Evolutionary conservation across 2,113 vertebrate genomes (phyloP), one percentile per base, ranked within the genome.

Genomic region (Tachycineta bicolor): DNA sequence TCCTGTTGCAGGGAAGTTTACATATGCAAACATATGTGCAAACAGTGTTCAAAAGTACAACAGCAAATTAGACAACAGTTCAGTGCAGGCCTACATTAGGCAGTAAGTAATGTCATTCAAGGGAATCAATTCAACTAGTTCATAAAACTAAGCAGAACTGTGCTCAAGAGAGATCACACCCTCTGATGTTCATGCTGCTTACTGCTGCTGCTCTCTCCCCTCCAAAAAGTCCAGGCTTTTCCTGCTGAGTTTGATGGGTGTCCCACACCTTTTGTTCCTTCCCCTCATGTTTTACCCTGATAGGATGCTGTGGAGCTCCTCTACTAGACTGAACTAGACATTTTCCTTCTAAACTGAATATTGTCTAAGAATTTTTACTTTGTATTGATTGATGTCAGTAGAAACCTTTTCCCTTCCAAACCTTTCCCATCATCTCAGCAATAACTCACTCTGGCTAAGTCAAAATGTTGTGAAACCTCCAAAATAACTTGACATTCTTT

Each of bases 11-110:
- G 24, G 31, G 29, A 79, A 90, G 10, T 19, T 79, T 34, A 53
- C 12, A 16, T 4, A 34, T 8, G 46, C 19, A 47, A 8, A 43
- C n/a, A 56, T 1, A 3, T 17, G 31, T 5, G 22, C 2, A n/a
- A n/a, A n/a, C n/a, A 14, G 6, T 8, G 12, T 29, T 71, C 34
- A 34, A 8, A 82, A 62, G 20, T 6, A 52, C 39, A 55, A 26
- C 13, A 65, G 62, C 17, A 68, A 84, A 85, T 80, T 12, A 75
- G 62, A 63, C 53, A 73, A 18, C n/a, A 37, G 16, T 29, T 69
- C 39, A 34, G 34, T 8, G 7, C 0, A 56, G 25, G 29, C 25
- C 53, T 79, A 21, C 8, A 10, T 46, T 49, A 25, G 23, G 18
- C 41, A 83, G 25, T 29, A 56, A 60, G 20, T 26, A 65, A 58